Percentiles rank a stretch among this genome's conserved stretches.
Conservation (phyloP, 2,888 invertebrate genomes). For the Tanytarsus gracilentus region DNA sequence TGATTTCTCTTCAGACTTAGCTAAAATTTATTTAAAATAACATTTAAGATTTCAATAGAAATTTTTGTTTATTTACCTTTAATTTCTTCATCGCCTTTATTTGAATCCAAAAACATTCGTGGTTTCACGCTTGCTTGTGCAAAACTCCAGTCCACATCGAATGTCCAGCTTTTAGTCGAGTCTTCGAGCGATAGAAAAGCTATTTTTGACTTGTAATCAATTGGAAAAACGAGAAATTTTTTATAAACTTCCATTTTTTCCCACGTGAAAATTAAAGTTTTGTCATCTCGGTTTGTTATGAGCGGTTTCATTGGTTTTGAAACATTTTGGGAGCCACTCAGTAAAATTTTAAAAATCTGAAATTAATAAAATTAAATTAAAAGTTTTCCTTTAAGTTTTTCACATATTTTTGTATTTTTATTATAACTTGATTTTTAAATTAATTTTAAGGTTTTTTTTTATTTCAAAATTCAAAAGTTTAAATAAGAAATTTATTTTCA, state of each 20-base stretch:
- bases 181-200: neutral
- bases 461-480: no score
- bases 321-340: no score
- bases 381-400: no score
- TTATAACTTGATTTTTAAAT: no score
- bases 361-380: no score
- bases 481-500: no score
- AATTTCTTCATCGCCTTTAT: neutral
- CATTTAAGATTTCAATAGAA: no score
- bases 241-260: slow-evolving; percentile 16
- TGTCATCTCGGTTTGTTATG: neutral
- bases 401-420: no score
- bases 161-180: neutral
- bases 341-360: no score
- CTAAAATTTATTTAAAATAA: no score
- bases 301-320: no score
- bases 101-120: slow-evolving; percentile 7
- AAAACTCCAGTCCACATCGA: slow-evolving; percentile 13
- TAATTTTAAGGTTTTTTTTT: no score
- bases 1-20: neutral
- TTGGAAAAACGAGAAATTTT: neutral
- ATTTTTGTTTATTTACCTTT: slow-evolving; percentile 3
- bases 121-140: neutral
- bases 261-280: neutral
- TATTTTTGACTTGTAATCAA: neutral